Conservation (phyloP, 2,797 vertebrate genomes). For the Orestias chungarensis region DNA sequence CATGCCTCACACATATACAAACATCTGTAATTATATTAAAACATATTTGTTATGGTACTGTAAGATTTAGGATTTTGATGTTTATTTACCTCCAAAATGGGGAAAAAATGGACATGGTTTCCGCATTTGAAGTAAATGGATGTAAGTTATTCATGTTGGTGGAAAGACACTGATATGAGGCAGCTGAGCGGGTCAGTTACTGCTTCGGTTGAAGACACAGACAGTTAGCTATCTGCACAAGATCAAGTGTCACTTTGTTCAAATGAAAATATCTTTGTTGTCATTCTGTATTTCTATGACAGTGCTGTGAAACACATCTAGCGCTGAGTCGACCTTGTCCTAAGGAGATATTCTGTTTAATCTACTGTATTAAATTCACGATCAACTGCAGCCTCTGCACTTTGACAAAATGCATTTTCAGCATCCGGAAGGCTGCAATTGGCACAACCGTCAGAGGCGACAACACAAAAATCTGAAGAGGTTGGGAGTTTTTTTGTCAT, state of each 20-base stretch:
- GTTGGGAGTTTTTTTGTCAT: background rate
- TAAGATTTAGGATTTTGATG: no score
- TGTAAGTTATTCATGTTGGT: background rate
- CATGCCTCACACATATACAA: background rate
- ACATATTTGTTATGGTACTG: no score
- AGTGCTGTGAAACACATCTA: conserved; percentile 2
- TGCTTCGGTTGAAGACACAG: background rate
- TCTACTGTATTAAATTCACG: conserved; percentile 26
- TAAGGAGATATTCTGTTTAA: background rate
- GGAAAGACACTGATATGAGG: background rate
- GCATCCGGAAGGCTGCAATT: background rate
- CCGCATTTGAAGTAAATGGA: background rate
- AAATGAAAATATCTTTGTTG: background rate
- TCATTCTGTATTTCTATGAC: background rate
- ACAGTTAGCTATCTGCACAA: conserved; percentile 11
- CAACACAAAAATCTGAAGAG: background rate
- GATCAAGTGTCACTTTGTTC: conserved; percentile 14
- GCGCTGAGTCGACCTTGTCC: background rate
- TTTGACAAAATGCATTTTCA: conserved; percentile 9
- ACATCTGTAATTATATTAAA: background rate
- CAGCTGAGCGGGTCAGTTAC: conserved; percentile 17
- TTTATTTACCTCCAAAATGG: background rate
- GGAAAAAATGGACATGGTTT: background rate
- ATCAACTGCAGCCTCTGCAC: conserved; percentile 26
- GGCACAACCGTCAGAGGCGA: background rate